Evolutionary conservation across 2,113 vertebrate genomes (phyloP).

Genomic region (Austrofundulus limnaeus): DNA sequence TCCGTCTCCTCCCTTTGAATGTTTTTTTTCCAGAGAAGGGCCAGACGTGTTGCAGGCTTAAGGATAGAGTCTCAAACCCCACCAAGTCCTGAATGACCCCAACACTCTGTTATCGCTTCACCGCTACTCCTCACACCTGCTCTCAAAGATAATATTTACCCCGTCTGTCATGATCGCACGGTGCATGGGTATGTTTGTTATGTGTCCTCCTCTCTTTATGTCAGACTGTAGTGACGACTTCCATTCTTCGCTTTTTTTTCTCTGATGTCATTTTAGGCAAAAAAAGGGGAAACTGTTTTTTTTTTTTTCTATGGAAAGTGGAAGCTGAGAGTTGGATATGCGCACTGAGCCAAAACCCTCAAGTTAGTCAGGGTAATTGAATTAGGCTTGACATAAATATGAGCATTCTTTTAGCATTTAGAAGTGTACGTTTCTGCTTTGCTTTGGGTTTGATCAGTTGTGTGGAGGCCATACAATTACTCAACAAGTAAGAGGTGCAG

Average conservation of each 20-base stretch:
- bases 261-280: slow-evolving; percentile 32
- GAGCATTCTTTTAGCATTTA: not conserved
- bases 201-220: slow-evolving; percentile 32
- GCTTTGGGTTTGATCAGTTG: not conserved
- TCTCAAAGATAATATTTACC: slow-evolving; percentile 67
- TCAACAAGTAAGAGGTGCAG: not conserved
- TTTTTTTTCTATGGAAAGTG: slow-evolving; percentile 56
- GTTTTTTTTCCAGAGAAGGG: slow-evolving; percentile 9
- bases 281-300: slow-evolving; percentile 30
- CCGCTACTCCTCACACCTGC: slow-evolving; percentile 66
- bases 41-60: slow-evolving; percentile 20
- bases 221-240: slow-evolving; percentile 47
- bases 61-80: slow-evolving; percentile 17
- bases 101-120: slow-evolving; percentile 57
- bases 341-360: slow-evolving; percentile 27
- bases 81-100: slow-evolving; percentile 42
- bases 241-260: slow-evolving; percentile 33
- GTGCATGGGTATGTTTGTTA: slow-evolving; percentile 20
- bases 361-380: slow-evolving; percentile 47
- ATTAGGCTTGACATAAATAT: slow-evolving; percentile 37
- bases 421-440: not conserved
- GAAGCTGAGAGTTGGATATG: slow-evolving; percentile 35
- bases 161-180: slow-evolving; percentile 50
- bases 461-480: slow-evolving; percentile 2
- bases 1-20: slow-evolving; percentile 31